Conservation (phyloP, 2,797 vertebrate genomes). For the Coregonus ussuriensis region DNA sequence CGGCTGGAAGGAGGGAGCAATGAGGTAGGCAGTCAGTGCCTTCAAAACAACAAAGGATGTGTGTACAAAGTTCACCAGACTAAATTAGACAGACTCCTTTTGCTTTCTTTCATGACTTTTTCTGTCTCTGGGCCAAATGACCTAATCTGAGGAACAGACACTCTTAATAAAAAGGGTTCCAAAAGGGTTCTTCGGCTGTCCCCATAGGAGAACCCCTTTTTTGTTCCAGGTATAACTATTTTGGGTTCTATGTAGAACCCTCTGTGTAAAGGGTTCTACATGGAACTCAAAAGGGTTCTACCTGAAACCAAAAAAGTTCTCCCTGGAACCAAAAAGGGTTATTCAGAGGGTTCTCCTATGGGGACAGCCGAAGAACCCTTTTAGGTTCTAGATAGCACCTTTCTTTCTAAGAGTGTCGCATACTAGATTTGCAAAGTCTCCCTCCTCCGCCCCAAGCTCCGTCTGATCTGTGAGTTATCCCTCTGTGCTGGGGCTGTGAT, state of each 20-base stretch:
- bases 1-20: not conserved
- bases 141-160: conserved; percentile 52
- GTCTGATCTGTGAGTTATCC: conserved; percentile 56
- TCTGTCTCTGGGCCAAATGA: conserved; percentile 52
- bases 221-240: too few relatives aligned
- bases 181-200: too few relatives aligned
- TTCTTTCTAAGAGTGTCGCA: conserved; percentile 9
- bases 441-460: not conserved
- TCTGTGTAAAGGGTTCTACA: too few relatives aligned
- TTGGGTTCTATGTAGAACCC: too few relatives aligned
- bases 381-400: too few relatives aligned
- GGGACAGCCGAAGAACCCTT: too few relatives aligned
- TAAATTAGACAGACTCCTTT: conserved; percentile 54
- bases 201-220: too few relatives aligned
- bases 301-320: too few relatives aligned
- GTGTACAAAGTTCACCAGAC: conserved; percentile 70
- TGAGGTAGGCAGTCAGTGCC: not conserved
- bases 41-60: conserved; percentile 50
- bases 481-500: conserved; percentile 45
- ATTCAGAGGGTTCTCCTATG: too few relatives aligned
- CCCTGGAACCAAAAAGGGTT: too few relatives aligned
- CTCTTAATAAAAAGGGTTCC: too few relatives aligned
- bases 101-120: conserved; percentile 49
- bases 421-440: conserved; percentile 25
- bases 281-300: too few relatives aligned